Percentiles rank a stretch among this genome's conserved stretches.
Evolutionary conservation across 2,888 invertebrate species (phyloP).

Genomic region (Cryptocheilus praepositus): DNA sequence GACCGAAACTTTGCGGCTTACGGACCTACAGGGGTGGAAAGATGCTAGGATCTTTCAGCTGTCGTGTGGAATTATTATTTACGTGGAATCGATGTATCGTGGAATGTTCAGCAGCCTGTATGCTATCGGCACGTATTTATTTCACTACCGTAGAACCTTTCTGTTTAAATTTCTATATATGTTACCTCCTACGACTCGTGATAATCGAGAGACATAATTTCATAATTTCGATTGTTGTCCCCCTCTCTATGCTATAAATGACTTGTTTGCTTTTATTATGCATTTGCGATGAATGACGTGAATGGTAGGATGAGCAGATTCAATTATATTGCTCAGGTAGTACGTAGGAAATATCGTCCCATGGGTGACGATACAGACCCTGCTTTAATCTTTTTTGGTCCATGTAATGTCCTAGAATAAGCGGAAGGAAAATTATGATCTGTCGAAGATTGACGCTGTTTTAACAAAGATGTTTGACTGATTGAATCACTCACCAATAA

Average conservation of each 20-base stretch:
- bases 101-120: conserved; percentile 34
- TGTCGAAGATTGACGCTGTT: not conserved
- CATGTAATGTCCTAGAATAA: conserved; percentile 88
- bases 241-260: too few relatives aligned
- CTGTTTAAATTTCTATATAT: conserved; percentile 14
- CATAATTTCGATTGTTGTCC: too few relatives aligned
- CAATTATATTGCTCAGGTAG: conserved; percentile 84
- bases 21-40: not conserved
- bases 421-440: conserved; percentile 16
- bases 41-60: not conserved
- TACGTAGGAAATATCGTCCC: conserved; percentile 98
- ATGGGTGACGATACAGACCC: conserved; percentile 98
- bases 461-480: not conserved
- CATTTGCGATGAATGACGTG: conserved; percentile 39
- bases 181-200: too few relatives aligned
- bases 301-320: conserved; percentile 39
- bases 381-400: conserved; percentile 99
- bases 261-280: too few relatives aligned
- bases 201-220: too few relatives aligned
- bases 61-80: conserved; percentile 4
- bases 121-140: not conserved
- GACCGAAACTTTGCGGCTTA: conserved; percentile 6
- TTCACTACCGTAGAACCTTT: conserved; percentile 15
- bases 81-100: conserved; percentile 30
- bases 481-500: conserved; percentile 82